Evolutionary conservation across 2,113 vertebrate species (phyloP).

Genomic region (Festucalex cinctus): DNA sequence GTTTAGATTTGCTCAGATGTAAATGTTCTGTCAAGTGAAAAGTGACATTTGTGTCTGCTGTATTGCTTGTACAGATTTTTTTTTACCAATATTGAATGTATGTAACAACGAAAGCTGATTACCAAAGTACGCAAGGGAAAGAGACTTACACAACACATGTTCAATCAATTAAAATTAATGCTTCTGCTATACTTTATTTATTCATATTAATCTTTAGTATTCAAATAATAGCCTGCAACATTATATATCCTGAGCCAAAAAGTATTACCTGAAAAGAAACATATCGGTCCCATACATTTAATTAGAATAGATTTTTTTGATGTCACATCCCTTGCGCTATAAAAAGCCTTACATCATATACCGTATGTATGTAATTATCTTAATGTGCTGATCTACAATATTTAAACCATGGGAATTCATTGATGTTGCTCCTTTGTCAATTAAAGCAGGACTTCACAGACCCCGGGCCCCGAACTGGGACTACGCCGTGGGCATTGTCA

Average conservation of each 20-base stretch:
- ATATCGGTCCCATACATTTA: background rate
- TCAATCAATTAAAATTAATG: background rate
- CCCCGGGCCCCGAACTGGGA: background rate
- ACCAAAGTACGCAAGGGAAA: background rate
- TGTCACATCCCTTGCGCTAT: background rate
- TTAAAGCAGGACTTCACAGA: background rate
- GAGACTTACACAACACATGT: background rate
- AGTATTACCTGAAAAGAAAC: background rate
- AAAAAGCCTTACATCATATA: background rate
- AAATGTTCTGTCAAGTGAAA: conserved; percentile 9
- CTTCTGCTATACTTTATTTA: background rate
- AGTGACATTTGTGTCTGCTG: background rate
- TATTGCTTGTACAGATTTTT: too few relatives aligned
- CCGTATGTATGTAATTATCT: background rate
- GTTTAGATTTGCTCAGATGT: conserved; percentile 22
- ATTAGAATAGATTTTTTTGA: background rate
- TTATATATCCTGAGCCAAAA: background rate
- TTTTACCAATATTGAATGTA: background rate
- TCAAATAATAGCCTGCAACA: background rate
- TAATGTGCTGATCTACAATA: background rate
- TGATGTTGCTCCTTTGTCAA: background rate
- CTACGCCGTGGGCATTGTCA: background rate
- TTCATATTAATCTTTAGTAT: background rate
- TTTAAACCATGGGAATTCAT: background rate
- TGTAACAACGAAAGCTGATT: background rate